Evolutionary conservation across 2,888 invertebrate genomes (phyloP).

Genomic region (Heliconius aoede): DNA sequence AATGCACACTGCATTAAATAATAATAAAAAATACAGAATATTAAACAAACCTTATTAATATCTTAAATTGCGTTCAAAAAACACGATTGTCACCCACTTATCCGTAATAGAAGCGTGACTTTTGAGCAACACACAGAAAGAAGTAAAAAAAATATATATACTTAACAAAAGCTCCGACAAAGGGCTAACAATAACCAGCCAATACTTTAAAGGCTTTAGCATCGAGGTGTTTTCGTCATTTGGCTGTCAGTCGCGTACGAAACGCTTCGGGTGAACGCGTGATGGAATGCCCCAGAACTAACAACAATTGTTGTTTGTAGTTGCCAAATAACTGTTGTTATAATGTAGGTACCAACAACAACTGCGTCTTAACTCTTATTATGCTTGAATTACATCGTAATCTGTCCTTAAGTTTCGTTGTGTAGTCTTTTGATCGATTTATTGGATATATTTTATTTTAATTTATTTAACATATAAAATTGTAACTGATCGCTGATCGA

Average conservation of each 20-base stretch:
- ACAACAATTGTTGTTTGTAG: slow-evolving; percentile 50
- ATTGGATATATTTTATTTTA: neutral
- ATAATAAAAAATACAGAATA: neutral
- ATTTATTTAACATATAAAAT: neutral
- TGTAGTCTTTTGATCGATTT: slow-evolving; percentile 10
- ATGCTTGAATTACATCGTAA: slow-evolving; percentile 39
- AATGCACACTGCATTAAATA: neutral
- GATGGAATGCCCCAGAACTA: slow-evolving; percentile 62
- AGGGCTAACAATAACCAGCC: slow-evolving; percentile 42
- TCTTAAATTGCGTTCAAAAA: neutral
- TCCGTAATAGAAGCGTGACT: slow-evolving; percentile 12
- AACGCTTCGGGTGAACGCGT: slow-evolving; percentile 57
- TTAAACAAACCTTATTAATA: neutral
- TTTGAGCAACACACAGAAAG: slow-evolving; percentile 13
- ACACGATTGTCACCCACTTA: neutral
- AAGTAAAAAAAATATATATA: slow-evolving; percentile 23
- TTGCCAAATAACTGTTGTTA: slow-evolving; percentile 58
- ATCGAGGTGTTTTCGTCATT: slow-evolving; percentile 57
- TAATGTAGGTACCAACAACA: slow-evolving; percentile 25
- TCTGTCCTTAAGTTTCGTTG: slow-evolving; percentile 18
- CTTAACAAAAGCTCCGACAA: slow-evolving; percentile 32
- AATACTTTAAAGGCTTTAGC: slow-evolving; percentile 50
- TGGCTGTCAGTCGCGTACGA: slow-evolving; percentile 56
- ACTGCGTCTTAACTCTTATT: slow-evolving; percentile 33
- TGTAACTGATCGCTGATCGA: neutral